Evolutionary conservation across 1,140 invertebrate genomes (phyloP), one percentile per base, ranked within the genome.

Genomic region (Frieseomelitta varia): DNA sequence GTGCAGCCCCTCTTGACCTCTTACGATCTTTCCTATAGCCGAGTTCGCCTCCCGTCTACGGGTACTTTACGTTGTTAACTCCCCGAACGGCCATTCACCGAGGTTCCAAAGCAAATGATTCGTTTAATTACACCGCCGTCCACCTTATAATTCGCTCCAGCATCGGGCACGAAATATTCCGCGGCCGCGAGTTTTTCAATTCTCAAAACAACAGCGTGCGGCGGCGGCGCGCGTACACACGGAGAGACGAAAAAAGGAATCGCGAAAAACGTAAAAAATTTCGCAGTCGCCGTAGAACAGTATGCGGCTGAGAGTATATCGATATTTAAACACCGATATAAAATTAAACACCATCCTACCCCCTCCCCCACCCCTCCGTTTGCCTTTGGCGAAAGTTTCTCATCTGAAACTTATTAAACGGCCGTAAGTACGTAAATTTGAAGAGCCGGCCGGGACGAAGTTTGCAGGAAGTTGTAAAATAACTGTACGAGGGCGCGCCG

Each of bases 291-390:
- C 10, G 17, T 34, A 34, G 12, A 19, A 34, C 30, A 15, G n/a
- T 1, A 30, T 8, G 2, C 39, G 39, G 0, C 8, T 21, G 11
- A 39, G 8, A 47, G 39, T 47, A 39, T 39, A 69, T 69, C 67
- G 39, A 69, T 69, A 69, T 69, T 69, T 69, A 24, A 69, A 69
- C 67, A 24, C 21, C 39, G 24, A 69, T 30, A 39, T 24, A 69
- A n/a, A n/a, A n/a, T n/a, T n/a, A n/a, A n/a, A n/a, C n/a, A n/a
- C n/a, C n/a, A n/a, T n/a, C n/a, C n/a, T n/a, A n/a, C n/a, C n/a
- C n/a, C n/a, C n/a, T n/a, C n/a, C n/a, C n/a, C n/a, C n/a, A n/a
- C n/a, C n/a, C n/a, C n/a, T n/a, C 4, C 39, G 24, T 47, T 47
- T 21, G 67, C 14, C 21, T 34, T 0, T 47, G 39, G 39, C 39